phyloP scores from a whole-genome alignment of 64 coral and sea anemone species.

The Acropora yongei region DNA sequence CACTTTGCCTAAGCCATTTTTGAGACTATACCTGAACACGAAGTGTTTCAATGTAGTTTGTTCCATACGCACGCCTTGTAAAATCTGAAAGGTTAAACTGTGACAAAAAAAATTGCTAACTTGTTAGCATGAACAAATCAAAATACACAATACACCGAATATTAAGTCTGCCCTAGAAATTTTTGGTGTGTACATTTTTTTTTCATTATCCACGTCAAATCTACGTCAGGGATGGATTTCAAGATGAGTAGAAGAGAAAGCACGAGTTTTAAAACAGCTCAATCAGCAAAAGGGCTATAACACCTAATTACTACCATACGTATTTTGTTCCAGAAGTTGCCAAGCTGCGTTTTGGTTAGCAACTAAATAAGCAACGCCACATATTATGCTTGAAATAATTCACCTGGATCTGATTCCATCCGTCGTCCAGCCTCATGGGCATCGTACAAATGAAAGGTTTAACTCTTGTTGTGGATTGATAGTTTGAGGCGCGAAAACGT shows the following conservation, averaged over 20 bases:
- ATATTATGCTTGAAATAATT: conserved; percentile 18
- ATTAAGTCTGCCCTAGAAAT: no score
- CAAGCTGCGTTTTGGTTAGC: conserved; percentile 1
- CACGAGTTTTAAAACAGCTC: background rate
- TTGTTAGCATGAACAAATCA: background rate
- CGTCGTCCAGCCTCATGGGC: conserved; percentile 99
- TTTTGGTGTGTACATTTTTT: background rate
- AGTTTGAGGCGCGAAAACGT: conserved; percentile 97
- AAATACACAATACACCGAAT: no score
- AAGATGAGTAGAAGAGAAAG: background rate
- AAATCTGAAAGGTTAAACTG: conserved; percentile 99
- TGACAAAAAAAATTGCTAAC: conserved; percentile 16
- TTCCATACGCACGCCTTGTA: conserved; percentile 96
- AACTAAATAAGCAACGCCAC: background rate
- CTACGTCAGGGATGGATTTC: background rate
- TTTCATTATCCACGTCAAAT: background rate
- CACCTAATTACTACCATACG: background rate
- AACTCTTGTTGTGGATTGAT: conserved; percentile 97
- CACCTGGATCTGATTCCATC: conserved; percentile 99
- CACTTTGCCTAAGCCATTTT: background rate
- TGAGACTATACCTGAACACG: conserved; percentile 92
- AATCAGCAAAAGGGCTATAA: no score
- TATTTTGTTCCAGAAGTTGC: background rate
- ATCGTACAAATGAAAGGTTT: conserved; percentile 99
- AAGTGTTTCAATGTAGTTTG: conserved; percentile 99